These are phyloP conservation scores for Spheniscus mendiculus DNA, from an alignment of 2,113 vertebrate species.

Conservation along the genomic window DNA sequence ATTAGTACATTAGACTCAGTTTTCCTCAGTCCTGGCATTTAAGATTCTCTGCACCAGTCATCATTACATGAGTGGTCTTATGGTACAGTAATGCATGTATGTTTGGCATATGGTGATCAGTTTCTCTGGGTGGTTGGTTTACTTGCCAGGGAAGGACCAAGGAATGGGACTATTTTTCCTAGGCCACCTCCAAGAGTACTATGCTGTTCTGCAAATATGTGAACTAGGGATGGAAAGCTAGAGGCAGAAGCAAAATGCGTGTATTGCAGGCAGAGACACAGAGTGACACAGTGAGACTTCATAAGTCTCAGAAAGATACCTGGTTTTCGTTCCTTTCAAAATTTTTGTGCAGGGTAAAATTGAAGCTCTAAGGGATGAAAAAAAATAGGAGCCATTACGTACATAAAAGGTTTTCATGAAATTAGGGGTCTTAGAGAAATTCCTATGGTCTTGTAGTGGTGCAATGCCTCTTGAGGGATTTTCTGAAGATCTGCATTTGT, in stretches of 20 bases:
- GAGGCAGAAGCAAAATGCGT: neutral
- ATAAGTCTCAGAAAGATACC: neutral
- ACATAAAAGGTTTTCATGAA: neutral
- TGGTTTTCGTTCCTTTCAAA: neutral
- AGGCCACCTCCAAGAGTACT: neutral
- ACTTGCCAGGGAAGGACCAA: neutral
- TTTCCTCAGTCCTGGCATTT: neutral
- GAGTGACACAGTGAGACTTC: neutral
- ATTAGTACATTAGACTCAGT: neutral
- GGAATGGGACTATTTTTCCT: neutral
- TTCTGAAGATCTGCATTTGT: neutral
- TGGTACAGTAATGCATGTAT: neutral
- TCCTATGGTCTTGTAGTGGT: neutral
- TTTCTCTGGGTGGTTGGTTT: neutral
- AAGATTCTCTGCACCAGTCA: neutral
- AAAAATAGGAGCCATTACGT: neutral
- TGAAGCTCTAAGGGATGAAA: neutral
- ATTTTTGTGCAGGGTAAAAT: neutral
- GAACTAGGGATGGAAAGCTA: neutral
- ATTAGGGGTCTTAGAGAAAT: neutral
- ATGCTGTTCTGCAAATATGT: neutral
- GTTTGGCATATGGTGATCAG: neutral
- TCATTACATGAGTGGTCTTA: neutral
- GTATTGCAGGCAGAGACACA: neutral
- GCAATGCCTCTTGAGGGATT: neutral